phyloP scores from a whole-genome alignment of 1,140 invertebrate species.

The Probaryconus sp. region DNA sequence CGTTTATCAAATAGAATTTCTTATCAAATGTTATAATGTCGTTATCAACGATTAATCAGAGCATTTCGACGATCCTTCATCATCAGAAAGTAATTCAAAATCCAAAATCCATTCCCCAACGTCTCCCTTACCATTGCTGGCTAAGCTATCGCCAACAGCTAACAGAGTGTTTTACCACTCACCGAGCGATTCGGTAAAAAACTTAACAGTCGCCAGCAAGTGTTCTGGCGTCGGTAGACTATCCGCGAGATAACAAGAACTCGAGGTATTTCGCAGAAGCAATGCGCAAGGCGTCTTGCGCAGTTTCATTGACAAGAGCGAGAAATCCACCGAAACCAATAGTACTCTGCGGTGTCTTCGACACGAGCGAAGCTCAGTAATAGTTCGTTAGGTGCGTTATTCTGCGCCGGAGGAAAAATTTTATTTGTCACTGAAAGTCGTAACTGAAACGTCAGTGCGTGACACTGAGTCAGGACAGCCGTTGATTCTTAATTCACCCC shows the following conservation, averaged over 20 bases:
- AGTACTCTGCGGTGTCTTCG: constrained; percentile 74
- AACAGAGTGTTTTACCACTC: no score
- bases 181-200: no score
- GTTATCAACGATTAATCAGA: no score
- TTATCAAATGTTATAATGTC: no score
- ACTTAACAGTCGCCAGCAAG: no score
- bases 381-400: constrained; percentile 66
- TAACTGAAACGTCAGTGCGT: constrained; percentile 6
- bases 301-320: constrained; percentile 72
- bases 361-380: constrained; percentile 64
- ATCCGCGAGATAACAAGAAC: constrained; percentile 30
- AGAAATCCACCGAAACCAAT: constrained; percentile 66
- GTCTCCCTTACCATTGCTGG: no score
- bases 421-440: constrained; percentile 23
- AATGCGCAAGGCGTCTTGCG: constrained; percentile 72
- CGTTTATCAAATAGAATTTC: no score
- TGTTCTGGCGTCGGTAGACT: no score
- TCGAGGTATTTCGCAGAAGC: constrained; percentile 58
- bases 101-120: no score
- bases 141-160: no score
- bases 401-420: constrained; percentile 16
- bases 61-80: no score
- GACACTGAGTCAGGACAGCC: not conserved
- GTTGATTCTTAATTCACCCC: constrained; percentile 9
- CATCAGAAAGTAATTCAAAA: no score